Evolutionary conservation across 2,888 invertebrate genomes (phyloP).

Genomic region (Acanthopleura granulata): DNA sequence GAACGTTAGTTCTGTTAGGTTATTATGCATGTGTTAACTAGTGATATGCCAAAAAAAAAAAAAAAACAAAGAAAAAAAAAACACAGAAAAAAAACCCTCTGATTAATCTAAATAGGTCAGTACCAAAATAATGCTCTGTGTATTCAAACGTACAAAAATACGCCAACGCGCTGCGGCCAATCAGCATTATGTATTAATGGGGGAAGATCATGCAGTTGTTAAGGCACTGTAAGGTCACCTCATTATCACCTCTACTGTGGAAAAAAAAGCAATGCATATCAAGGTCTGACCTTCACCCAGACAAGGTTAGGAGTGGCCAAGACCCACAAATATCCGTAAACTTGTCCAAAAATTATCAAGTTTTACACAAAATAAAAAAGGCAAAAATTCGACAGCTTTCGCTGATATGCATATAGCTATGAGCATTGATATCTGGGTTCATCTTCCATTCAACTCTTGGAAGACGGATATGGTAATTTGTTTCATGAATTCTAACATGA

Average conservation of each 20-base stretch:
- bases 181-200: slow-evolving; percentile 17
- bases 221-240: slow-evolving; percentile 9
- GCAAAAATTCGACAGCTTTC: background rate
- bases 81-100: too few species aligned
- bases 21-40: slow-evolving; percentile 8
- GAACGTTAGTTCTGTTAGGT: slow-evolving; percentile 7
- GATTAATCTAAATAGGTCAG: slow-evolving; percentile 15
- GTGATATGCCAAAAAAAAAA: slow-evolving; percentile 5
- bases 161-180: background rate
- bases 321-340: slow-evolving; percentile 17
- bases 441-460: too few species aligned
- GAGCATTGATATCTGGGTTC: slow-evolving; percentile 12
- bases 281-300: background rate
- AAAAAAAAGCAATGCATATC: slow-evolving; percentile 19
- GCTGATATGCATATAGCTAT: slow-evolving; percentile 13
- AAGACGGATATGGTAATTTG: too few species aligned
- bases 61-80: too few species aligned
- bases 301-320: background rate
- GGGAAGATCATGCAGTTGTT: slow-evolving; percentile 17
- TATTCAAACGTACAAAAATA: slow-evolving; percentile 13
- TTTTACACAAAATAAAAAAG: slow-evolving; percentile 15
- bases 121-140: slow-evolving; percentile 15
- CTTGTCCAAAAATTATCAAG: slow-evolving; percentile 13
- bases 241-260: background rate
- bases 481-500: too few species aligned